Evolutionary conservation across 1,140 invertebrate species (phyloP), one percentile per base, ranked within the genome.

Genomic region (Nebria ingens): DNA sequence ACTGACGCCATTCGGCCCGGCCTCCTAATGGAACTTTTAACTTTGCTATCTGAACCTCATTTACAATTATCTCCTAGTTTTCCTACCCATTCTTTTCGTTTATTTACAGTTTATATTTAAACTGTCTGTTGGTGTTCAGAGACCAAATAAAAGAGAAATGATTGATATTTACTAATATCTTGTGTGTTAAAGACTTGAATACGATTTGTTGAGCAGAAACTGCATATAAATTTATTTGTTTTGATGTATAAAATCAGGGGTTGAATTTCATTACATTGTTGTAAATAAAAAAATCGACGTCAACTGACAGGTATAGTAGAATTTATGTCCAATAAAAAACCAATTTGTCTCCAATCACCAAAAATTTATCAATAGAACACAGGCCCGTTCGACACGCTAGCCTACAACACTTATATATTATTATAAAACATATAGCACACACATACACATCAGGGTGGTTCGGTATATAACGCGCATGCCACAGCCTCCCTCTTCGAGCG

Each of bases 391-490:
- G 15, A 45, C 15, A 45, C 15, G 6, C 40, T 17, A 45, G 6
- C 40, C 40, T 45, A 45, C 6, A 45, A 45, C 6, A 45, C 9
- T 12, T 45, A 45, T 17, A 45, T 17, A 17, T 17, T 45, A 9
- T 45, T 17, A 45, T 45, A 17, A 12, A 45, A 17, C 17, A 17
- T 45, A 45, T 45, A 45, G 40, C 17, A 34, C n/a, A 34, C 25
- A 34, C 25, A 34, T 34, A 34, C 25, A 34, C 25, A 34, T 12
- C 40, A 45, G 40, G 40, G 40, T 45, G 17, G n/a, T 6, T 17
- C 15, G 9, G 59, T 52, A 63, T 64, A 65, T 62, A 62, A 62
- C 64, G 58, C 9, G 40, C 40, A 45, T 64, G 63, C 65, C 65
- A 56, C 64, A 63, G 61, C 56, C 62, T 58, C 61, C 63, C 58